Percentiles rank a stretch among this genome's conserved stretches.
These are phyloP conservation scores for Lepus townsendii DNA, from an alignment of 2,797 vertebrate genomes.

Conservation along the genomic window DNA sequence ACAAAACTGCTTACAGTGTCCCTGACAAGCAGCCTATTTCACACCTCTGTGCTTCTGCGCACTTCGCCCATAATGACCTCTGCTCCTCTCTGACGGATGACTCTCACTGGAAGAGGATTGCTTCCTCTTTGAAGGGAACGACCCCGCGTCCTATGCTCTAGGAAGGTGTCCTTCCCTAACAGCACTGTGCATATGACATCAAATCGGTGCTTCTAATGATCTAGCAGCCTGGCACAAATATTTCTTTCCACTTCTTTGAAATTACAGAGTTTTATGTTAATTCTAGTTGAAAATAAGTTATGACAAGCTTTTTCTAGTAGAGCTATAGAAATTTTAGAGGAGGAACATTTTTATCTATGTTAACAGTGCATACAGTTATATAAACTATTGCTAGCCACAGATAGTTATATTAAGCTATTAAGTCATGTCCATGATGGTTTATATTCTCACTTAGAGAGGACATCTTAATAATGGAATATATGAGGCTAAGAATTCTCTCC, in stretches of 20 bases:
- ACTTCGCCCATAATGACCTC: neutral
- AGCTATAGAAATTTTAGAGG: slow-evolving; percentile 17
- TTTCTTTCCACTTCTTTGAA: neutral
- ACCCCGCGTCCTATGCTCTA: neutral
- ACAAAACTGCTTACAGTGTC: neutral
- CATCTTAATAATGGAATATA: neutral
- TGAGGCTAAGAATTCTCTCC: slow-evolving; percentile 12
- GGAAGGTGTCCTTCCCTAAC: neutral
- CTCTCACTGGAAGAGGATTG: neutral
- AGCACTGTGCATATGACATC: neutral
- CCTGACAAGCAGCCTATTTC: slow-evolving; percentile 13
- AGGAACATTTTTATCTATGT: neutral
- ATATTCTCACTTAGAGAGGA: neutral
- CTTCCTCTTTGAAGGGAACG: neutral
- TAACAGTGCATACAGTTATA: neutral
- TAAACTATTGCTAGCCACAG: neutral
- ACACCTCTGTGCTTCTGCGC: neutral
- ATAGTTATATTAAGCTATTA: neutral
- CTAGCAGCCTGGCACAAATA: neutral
- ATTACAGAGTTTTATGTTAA: neutral
- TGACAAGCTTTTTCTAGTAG: neutral
- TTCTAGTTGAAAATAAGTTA: slow-evolving; percentile 23
- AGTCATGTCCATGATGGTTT: neutral
- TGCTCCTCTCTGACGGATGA: slow-evolving; percentile 5
- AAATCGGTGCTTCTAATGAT: neutral